Evolutionary conservation across 2,888 invertebrate species (phyloP).

Genomic region (Apamea sordens): DNA sequence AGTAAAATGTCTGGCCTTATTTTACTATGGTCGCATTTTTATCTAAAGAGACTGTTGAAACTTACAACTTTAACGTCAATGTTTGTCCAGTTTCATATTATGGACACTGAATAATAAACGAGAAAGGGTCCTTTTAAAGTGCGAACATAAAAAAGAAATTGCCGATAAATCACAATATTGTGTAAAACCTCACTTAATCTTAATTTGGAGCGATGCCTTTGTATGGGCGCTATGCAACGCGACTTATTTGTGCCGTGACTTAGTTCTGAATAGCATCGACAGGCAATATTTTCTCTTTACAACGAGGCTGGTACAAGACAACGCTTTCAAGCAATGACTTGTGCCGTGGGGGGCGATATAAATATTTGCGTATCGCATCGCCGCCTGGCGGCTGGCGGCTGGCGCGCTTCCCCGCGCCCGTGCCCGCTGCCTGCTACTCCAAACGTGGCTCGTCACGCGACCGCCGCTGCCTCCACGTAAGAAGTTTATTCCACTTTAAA

Average conservation of each 20-base stretch:
- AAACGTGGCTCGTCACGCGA: conserved; percentile 82
- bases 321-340: conserved; percentile 88
- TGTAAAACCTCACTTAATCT: conserved; percentile 76
- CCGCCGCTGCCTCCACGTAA: conserved; percentile 75
- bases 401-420: conserved; percentile 66
- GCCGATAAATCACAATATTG: conserved; percentile 70
- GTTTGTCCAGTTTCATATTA: conserved; percentile 44
- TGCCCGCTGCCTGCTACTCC: conserved; percentile 68
- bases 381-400: conserved; percentile 66
- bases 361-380: conserved; percentile 87
- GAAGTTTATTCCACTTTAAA: conserved; percentile 84
- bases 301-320: conserved; percentile 83
- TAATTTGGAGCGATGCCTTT: conserved; percentile 73
- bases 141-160: conserved; percentile 63
- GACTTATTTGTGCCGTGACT: conserved; percentile 79
- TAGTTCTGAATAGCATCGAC: conserved; percentile 82
- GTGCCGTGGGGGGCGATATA: conserved; percentile 79
- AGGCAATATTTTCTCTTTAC: conserved; percentile 84
- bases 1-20: conserved; percentile 39
- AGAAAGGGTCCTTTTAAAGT: conserved; percentile 48
- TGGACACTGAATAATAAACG: conserved; percentile 47
- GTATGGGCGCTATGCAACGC: conserved; percentile 71
- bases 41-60: conserved; percentile 30
- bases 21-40: conserved; percentile 38
- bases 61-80: conserved; percentile 33